Conservation (phyloP, 1,140 invertebrate genomes). For the Latrodectus geometricus region DNA sequence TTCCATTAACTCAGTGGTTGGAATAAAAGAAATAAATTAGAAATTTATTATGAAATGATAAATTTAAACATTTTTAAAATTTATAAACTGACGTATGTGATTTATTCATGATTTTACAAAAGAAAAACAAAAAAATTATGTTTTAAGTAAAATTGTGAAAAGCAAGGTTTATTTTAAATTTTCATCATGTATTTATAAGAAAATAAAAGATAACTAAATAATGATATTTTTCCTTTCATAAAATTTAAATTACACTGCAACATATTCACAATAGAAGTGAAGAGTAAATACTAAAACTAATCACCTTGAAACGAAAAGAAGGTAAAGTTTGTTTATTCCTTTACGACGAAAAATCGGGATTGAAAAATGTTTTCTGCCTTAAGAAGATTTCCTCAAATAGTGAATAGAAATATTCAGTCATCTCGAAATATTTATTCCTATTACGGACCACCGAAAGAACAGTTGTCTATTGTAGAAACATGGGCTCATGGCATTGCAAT, state of each 20-base stretch:
- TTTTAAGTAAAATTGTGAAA: too few relatives aligned
- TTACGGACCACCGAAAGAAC: constrained; percentile 18
- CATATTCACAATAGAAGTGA: background rate
- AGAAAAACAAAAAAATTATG: too few relatives aligned
- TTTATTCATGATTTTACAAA: too few relatives aligned
- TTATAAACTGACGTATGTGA: too few relatives aligned
- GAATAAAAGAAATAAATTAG: too few relatives aligned
- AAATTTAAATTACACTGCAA: too few relatives aligned
- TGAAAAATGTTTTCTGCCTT: constrained; percentile 37
- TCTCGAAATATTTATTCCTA: constrained; percentile 20
- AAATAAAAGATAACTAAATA: background rate
- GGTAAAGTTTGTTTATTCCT: background rate
- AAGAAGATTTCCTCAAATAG: constrained; percentile 6
- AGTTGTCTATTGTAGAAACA: constrained; percentile 32
- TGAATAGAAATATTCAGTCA: background rate
- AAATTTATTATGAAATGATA: too few relatives aligned
- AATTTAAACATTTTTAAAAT: too few relatives aligned
- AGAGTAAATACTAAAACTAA: background rate
- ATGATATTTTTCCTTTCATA: background rate
- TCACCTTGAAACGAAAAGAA: background rate
- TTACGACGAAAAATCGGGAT: background rate
- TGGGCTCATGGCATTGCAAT: constrained; percentile 35
- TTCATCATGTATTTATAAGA: background rate
- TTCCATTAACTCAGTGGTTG: too few relatives aligned
- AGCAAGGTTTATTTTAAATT: background rate